Evolutionary conservation across 2,888 invertebrate genomes (phyloP), one percentile per base, ranked within the genome.

Genomic region (Epistrophella euchroma): DNA sequence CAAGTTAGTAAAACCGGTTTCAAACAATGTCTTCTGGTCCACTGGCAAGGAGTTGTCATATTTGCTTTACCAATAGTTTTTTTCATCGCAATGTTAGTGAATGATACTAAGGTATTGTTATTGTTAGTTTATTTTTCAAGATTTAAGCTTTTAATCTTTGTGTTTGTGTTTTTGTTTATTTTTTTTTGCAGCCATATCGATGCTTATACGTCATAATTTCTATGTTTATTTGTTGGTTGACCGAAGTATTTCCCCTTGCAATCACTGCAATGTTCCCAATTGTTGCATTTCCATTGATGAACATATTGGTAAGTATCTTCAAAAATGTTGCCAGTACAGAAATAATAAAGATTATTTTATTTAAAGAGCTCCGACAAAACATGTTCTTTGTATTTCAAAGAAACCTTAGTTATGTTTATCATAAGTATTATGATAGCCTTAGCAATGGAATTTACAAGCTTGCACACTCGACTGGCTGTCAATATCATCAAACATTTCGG

Each of bases 191-290:
- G 82, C 35, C 77, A 9, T 60, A 28, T 35, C 72, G 77, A 5
- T 66, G 66, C 45, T 5, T 66, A 1, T 75, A 64, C n/a, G 15
- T 82, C 6, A 60, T 82, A 6, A 11, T 77, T 19, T 6, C 47
- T 1, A 83, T 77, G 77, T 43, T 58, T 2, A 28, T 77, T 19
- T 60, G 43, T 35, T 83, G 66, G 66, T 1, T 60, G 1, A 52
- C 58, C 2, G 60, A 68, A 55, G 9, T 77, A 4, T 55, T 66
- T 19, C 77, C 82, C 0, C 32, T 35, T 0, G 28, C 60, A n/a
- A 60, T 83, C 5, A 68, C 77, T 13, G 60, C 66, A n/a, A 77
- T 83, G 77, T 35, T 83, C 0, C 82, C 82, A 5, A 43, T 78
- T 10, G 15, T 71, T 13, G 43, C 58, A 25, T 68, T 73, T 52